Base-by-base conservation (phyloP, 2,888 invertebrate genomes). In the Eumerus sabulonum region DNA sequence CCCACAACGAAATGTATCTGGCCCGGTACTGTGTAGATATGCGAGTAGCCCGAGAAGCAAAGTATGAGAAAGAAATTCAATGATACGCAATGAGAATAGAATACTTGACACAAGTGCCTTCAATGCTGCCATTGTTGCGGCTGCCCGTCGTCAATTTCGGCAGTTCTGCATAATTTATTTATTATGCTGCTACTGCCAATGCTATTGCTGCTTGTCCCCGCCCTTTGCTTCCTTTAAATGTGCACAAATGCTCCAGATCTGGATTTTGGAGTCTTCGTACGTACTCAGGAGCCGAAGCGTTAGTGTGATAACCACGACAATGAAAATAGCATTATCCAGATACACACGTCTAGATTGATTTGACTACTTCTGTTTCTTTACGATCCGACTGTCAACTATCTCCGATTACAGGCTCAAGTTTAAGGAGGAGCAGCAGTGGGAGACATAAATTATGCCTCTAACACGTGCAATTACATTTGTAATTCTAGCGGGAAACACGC, bases 401-500 rank as follows among this genome's bases (percentile, higher is more conserved):
- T 64, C 51, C 48, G 47, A 36, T 66, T 67, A 67, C 73, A 74
- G 67, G 66, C 56, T 74, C 54, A 67, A 56, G 17, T 13, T 27
- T 9, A 18, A 53, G 27, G 27, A 40, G 59, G 45, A 48, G 38
- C 14, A 1, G 13, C 7, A 40, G 36, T 50, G n/a, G 40, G 48
- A 16, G 11, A 42, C 19, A 67, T 67, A 66, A 53, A 73, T 67
- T 63, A 63, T 57, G 57, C 56, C 62, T 36, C 47, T 45, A 44
- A 60, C 38, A 60, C 38, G 67, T 56, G 60, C 54, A 74, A 67
- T 74, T 60, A 54, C 60, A 60, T 62, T 74, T 67, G 67, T 74
- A 67, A 74, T 74, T 74, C 67, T 54, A 19, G 27, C 27, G 27
- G 27, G 3, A 7, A 27, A 27, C 7, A 27, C 35, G 54, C 60